These are phyloP conservation scores for Epirrhoe tristata DNA, from an alignment of 2,888 invertebrate species.

Conservation along the genomic window DNA sequence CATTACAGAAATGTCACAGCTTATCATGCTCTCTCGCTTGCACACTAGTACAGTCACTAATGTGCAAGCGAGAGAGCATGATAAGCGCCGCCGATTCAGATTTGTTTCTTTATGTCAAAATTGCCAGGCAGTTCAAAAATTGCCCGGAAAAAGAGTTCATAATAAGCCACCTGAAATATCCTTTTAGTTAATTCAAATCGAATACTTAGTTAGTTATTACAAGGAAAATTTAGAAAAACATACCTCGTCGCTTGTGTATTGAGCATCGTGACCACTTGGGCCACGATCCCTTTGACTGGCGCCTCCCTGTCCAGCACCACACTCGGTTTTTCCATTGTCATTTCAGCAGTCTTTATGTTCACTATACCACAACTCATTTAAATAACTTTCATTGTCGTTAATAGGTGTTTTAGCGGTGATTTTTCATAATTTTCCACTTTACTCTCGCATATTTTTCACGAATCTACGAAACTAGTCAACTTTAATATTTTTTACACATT, in stretches of 20 bases:
- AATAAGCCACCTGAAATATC: neutral
- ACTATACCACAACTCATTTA: conserved; percentile 44
- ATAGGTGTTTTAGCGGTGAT: neutral
- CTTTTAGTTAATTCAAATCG: neutral
- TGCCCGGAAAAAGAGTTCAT: too few species aligned
- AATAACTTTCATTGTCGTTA: conserved; percentile 13
- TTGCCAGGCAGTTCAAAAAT: too few species aligned
- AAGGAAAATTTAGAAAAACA: conserved; percentile 42
- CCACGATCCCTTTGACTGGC: conserved; percentile 80
- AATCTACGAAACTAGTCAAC: neutral
- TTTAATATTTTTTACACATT: too few species aligned
- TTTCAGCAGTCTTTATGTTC: conserved; percentile 48
- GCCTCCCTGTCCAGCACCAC: conserved; percentile 76
- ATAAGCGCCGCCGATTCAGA: too few species aligned
- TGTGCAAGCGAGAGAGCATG: too few species aligned
- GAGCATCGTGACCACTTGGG: conserved; percentile 83
- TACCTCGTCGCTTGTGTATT: conserved; percentile 82
- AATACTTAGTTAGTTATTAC: neutral
- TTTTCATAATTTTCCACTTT: neutral
- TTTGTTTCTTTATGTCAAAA: too few species aligned
- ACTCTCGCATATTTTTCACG: neutral
- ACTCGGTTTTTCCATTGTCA: conserved; percentile 76
- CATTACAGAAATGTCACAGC: too few species aligned
- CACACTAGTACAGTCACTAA: too few species aligned
- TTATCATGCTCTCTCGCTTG: too few species aligned